phyloP scores from a whole-genome alignment of 2,888 invertebrate species.

The Drosophila anomalata region DNA sequence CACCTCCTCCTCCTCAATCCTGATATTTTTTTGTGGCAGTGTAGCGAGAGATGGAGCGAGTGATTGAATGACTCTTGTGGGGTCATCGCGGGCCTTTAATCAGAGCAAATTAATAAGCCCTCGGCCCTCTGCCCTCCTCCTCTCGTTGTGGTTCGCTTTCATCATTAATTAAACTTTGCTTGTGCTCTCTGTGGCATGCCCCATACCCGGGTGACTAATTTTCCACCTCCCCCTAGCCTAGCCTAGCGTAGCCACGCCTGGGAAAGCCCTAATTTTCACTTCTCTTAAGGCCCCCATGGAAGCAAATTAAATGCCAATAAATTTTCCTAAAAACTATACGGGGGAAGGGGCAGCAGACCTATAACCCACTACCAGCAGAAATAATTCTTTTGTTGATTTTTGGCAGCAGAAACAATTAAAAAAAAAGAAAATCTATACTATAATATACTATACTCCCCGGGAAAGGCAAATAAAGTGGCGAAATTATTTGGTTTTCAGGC shows the following conservation, averaged over 20 bases:
- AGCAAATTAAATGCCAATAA: conserved; percentile 65
- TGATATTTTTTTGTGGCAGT: conserved; percentile 7
- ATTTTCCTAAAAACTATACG: conserved; percentile 43
- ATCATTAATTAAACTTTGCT: conserved; percentile 31
- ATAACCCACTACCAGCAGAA: conserved; percentile 18
- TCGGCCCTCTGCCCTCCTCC: too few relatives aligned
- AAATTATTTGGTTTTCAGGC: conserved; percentile 26
- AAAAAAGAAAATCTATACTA: conserved; percentile 1
- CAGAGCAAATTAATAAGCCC: conserved; percentile 39
- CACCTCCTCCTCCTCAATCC: not conserved
- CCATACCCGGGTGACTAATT: conserved; percentile 21
- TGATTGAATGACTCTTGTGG: conserved; percentile 35
- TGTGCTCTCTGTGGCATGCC: not conserved
- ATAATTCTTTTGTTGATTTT: conserved; percentile 24
- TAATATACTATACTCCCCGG: not conserved
- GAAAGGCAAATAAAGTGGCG: conserved; percentile 31
- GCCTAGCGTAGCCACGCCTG: too few relatives aligned
- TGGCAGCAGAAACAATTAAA: conserved; percentile 25
- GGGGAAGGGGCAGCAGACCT: too few relatives aligned
- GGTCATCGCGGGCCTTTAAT: conserved; percentile 33
- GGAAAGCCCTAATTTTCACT: not conserved
- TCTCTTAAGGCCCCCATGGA: conserved; percentile 48
- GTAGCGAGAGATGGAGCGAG: not conserved
- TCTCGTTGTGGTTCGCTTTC: not conserved
- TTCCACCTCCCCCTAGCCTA: not conserved